Base-by-base conservation (phyloP, 1,140 invertebrate species). In the Habropoda laboriosa region DNA sequence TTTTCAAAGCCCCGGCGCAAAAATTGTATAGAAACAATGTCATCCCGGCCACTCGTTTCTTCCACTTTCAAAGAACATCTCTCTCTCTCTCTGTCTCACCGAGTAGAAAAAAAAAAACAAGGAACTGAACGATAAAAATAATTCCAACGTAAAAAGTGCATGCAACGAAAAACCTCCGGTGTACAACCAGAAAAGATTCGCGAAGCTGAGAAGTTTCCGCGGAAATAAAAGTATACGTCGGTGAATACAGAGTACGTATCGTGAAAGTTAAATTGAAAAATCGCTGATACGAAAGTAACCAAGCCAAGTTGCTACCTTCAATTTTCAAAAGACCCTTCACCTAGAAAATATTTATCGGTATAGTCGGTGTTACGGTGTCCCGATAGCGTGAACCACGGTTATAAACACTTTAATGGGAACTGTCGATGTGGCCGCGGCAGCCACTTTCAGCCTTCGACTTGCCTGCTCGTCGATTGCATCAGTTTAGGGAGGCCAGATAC, bases 351-450 rank as follows among this genome's bases (percentile, higher is more conserved):
- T 76, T 76, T 76, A 53, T 76, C 49, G n/a, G n/a, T n/a, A 27
- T 38, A 38, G 55, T 45, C 12, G 8, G 30, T 3, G 16, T 10
- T 24, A 55, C 30, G 47, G 30, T 75, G 67, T 74, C 61, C 64
- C 42, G 49, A 68, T 73, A 70, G 72, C 71, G 32, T 82, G 78
- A 76, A 80, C 63, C 81, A 71, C 57, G 47, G 68, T 58, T 61
- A 70, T 80, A 60, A 58, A 70, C 49, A 21, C 32, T 32, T 67
- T 68, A 79, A 72, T 71, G 47, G 63, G 63, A 27, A 45, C 47
- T 32, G 45, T 53, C 70, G 64, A 70, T 53, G 55, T 47, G 35
- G 35, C 30, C 57, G 45, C 10, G 49, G 7, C 21, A 58, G 70
- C 68, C 71, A 76, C 49, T 80, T 82, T 47, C 64, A 40, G 24